Conservation (phyloP, 2,888 invertebrate genomes). For the Patella pellucida region DNA sequence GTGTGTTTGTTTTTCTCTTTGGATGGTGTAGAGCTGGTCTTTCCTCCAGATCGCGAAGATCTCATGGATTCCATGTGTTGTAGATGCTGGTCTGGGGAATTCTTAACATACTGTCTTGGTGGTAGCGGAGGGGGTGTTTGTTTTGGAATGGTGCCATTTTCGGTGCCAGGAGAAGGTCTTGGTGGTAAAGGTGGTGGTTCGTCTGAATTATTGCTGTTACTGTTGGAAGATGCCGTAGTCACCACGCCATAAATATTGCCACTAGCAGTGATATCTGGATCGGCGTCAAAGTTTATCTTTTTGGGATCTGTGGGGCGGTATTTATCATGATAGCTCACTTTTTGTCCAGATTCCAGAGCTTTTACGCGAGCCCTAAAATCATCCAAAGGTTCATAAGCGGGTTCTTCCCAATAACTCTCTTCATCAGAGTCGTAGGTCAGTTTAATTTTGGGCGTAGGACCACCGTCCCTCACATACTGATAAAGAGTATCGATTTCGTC, state of each 20-base stretch:
- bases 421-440: slow-evolving; percentile 65
- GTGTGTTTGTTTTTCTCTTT: slow-evolving; percentile 18
- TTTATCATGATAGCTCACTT: slow-evolving; percentile 45
- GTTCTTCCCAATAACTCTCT: slow-evolving; percentile 68
- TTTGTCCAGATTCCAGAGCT: slow-evolving; percentile 52
- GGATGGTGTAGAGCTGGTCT: neutral
- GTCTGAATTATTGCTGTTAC: neutral
- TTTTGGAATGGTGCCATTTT: neutral
- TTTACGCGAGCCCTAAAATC: slow-evolving; percentile 55
- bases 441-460: slow-evolving; percentile 79
- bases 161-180: slow-evolving; percentile 1
- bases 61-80: slow-evolving; percentile 5
- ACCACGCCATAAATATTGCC: neutral
- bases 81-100: neutral
- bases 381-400: slow-evolving; percentile 64
- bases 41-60: neutral
- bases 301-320: slow-evolving; percentile 50
- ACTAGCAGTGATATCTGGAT: slow-evolving; percentile 1
- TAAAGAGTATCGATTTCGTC: slow-evolving; percentile 97
- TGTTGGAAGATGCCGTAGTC: neutral
- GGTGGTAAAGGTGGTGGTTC: slow-evolving; percentile 23
- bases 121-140: slow-evolving; percentile 21
- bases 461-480: slow-evolving; percentile 93
- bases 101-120: neutral
- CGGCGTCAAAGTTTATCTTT: slow-evolving; percentile 10